A percentile compares a stretch with the other conserved stretches of the same genome.
These are phyloP conservation scores for Rhinoraja longicauda DNA, from an alignment of 2,797 vertebrate genomes.

Conservation along the genomic window DNA sequence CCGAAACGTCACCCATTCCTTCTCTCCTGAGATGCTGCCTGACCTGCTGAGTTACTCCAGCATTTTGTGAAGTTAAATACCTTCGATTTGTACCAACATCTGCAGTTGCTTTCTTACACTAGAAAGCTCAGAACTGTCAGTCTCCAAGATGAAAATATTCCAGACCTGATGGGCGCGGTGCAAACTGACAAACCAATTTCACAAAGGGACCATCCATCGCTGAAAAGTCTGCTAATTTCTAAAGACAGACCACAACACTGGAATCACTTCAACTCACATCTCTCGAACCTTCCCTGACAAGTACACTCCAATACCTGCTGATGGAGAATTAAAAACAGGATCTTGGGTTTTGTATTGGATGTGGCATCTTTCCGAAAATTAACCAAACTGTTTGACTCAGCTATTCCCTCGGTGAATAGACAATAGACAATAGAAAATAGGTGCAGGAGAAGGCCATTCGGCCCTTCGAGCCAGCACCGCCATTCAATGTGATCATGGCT, in stretches of 20 bases:
- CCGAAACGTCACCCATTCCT: too few species aligned
- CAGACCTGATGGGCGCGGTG: constrained; percentile 8
- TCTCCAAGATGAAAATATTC: background rate
- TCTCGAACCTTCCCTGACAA: background rate
- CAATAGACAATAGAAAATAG: too few species aligned
- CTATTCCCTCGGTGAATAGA: background rate
- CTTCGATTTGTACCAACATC: too few species aligned
- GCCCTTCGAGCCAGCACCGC: too few species aligned
- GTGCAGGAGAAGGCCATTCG: too few species aligned
- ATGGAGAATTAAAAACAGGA: background rate
- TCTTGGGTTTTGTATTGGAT: background rate
- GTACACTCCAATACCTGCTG: background rate
- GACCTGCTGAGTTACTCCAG: too few species aligned
- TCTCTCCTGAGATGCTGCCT: too few species aligned
- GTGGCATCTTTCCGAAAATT: background rate
- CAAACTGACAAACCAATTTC: constrained; percentile 31
- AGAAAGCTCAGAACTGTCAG: constrained; percentile 41
- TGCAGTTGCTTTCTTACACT: too few species aligned
- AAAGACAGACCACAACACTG: background rate
- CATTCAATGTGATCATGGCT: too few species aligned
- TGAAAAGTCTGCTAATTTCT: constrained; percentile 35
- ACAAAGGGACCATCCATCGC: background rate
- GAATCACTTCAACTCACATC: background rate
- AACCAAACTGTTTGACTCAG: background rate
- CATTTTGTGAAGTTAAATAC: too few species aligned